phyloP scores from a whole-genome alignment of 1,140 invertebrate species.

The Philopotamus ludificatus region DNA sequence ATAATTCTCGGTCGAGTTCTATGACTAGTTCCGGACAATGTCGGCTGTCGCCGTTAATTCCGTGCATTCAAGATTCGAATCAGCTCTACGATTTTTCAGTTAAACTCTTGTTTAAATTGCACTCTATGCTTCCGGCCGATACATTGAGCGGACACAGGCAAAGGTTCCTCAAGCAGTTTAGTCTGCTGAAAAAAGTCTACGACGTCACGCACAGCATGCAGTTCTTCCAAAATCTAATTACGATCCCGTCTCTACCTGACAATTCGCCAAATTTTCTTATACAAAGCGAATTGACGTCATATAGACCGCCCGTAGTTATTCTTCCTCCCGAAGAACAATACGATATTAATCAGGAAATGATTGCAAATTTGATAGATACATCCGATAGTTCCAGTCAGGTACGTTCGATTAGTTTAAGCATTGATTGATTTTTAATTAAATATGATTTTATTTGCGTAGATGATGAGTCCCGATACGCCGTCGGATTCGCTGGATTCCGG shows the following conservation, averaged over 20 bases:
- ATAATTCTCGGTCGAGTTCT: slow-evolving; percentile 91
- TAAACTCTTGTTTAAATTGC: slow-evolving; percentile 93
- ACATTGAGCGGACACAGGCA: slow-evolving; percentile 88
- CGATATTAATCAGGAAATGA: slow-evolving; percentile 58
- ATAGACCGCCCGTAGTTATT: slow-evolving; percentile 91
- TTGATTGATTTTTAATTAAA: slow-evolving; percentile 12
- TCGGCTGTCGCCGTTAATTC: slow-evolving; percentile 90
- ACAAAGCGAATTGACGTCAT: slow-evolving; percentile 78
- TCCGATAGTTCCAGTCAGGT: slow-evolving; percentile 61
- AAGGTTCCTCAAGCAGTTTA: slow-evolving; percentile 78
- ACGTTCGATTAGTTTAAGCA: slow-evolving; percentile 6
- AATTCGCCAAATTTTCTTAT: slow-evolving; percentile 94
- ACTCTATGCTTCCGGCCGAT: slow-evolving; percentile 87
- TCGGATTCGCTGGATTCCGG: slow-evolving; percentile 47
- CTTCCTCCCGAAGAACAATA: slow-evolving; percentile 64
- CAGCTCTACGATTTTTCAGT: slow-evolving; percentile 96
- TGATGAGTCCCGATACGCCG: slow-evolving; percentile 44
- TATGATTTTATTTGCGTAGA: slow-evolving; percentile 37
- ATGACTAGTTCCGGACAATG: slow-evolving; percentile 97
- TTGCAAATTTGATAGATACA: slow-evolving; percentile 71
- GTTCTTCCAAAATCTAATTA: slow-evolving; percentile 96
- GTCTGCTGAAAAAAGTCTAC: slow-evolving; percentile 89
- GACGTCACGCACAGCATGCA: slow-evolving; percentile 89
- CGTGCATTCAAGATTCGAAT: slow-evolving; percentile 97
- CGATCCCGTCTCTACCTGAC: slow-evolving; percentile 89